Evolutionary conservation across 2,888 invertebrate species (phyloP), one percentile per base, ranked within the genome.

Genomic region (Calameuta pallipes): DNA sequence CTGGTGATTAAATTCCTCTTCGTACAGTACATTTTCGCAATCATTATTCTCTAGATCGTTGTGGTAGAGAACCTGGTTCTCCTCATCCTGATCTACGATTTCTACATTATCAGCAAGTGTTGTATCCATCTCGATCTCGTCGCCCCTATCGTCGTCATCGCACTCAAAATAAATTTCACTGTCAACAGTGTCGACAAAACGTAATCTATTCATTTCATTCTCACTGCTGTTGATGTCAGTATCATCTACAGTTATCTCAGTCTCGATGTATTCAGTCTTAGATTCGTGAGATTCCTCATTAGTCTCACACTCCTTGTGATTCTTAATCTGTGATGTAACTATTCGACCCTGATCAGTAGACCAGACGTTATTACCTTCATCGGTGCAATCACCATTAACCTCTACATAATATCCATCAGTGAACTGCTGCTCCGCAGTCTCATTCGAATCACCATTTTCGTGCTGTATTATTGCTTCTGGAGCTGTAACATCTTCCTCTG

Each of bases 181-280:
- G 6, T 71, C 79, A 35, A 78, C 76, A 74, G 74, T 76, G 33
- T 77, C 76, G 71, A 78, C 77, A 76, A 80, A 79, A 11, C 79
- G 37, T 30, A 80, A 41, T 23, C 78, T 75, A 34, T 68, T 68
- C 30, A 68, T 78, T 23, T 9, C 36, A 13, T 30, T 31, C 30
- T 35, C 37, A n/a, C 69, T 74, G 30, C 30, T 37, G 30, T 31
- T n/a, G n/a, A 70, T 71, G 13, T 74, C 74, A 35, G 73, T 15
- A 23, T 74, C 73, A 23, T 56, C 69, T 69, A 76, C 75, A 35
- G 70, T 77, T 84, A 87, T 83, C 84, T 90, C 88, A 89, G 90
- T 90, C 88, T 89, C 89, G 84, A 83, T 81, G 73, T 83, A 83
- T 69, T 90, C 90, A 90, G 90, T 90, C 90, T 90, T 90, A 81